Evolutionary conservation across 92 coral and sea anemone species (phyloP).

Genomic region (Scolanthus callimorphus): DNA sequence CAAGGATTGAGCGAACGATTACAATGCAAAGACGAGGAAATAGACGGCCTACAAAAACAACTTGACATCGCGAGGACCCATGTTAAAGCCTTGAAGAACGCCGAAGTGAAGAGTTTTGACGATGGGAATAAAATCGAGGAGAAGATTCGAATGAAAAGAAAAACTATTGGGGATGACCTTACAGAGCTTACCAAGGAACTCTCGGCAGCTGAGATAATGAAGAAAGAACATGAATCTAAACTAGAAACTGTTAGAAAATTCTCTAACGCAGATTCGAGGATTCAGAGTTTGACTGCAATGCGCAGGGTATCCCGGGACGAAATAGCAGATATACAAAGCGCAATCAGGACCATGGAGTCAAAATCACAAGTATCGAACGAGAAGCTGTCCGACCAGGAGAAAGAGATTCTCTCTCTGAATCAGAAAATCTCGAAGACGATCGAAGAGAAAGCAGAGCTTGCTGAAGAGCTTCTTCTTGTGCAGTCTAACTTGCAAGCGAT

Average conservation of each 20-base stretch:
- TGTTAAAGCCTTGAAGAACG: conserved; percentile 36
- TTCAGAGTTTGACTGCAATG: conserved; percentile 16
- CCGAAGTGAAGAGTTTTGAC: conserved; percentile 24
- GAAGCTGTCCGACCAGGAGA: conserved; percentile 38
- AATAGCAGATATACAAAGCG: conserved; percentile 36
- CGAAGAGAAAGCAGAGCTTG: conserved; percentile 47
- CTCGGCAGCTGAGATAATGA: conserved; percentile 27
- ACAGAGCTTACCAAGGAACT: conserved; percentile 48
- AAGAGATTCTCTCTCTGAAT: conserved; percentile 58
- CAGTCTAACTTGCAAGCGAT: conserved; percentile 40
- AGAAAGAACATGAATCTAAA: conserved; percentile 40
- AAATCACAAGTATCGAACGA: conserved; percentile 16
- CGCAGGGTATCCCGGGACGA: conserved; percentile 50
- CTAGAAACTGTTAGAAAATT: conserved; percentile 21
- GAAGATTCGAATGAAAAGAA: conserved; percentile 30
- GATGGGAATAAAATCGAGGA: conserved; percentile 21
- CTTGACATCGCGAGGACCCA: conserved; percentile 45
- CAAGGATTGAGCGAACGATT: conserved; percentile 25
- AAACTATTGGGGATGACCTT: conserved; percentile 20
- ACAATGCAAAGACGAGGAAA: conserved; percentile 15
- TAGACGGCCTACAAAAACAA: conserved; percentile 23
- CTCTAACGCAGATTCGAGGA: conserved; percentile 28
- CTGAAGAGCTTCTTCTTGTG: conserved; percentile 51
- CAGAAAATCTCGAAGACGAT: conserved; percentile 57
- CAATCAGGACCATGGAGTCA: conserved; percentile 46